phyloP scores from a whole-genome alignment of 2,888 invertebrate species.

The Acanthosepion pharaonis region DNA sequence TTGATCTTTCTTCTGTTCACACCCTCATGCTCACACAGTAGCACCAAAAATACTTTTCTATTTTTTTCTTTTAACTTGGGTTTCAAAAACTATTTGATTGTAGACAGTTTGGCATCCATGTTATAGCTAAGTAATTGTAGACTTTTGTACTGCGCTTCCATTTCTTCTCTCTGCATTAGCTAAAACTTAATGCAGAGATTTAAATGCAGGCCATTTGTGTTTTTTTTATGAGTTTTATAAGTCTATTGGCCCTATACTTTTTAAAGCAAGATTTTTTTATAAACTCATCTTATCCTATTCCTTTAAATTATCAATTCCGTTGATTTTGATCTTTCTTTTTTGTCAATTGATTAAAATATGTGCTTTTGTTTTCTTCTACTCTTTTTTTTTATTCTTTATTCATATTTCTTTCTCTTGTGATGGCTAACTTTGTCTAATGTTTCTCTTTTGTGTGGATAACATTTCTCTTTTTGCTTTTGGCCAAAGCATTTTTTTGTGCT shows the following conservation, averaged over 20 bases:
- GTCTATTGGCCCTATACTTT: neutral
- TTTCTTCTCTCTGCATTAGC: neutral
- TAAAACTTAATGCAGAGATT: neutral
- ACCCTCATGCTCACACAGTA: neutral
- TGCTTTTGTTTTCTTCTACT: neutral
- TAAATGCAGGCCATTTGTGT: neutral
- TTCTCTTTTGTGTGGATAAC: neutral
- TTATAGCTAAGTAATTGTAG: neutral
- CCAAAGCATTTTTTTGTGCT: neutral
- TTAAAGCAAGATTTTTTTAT: neutral
- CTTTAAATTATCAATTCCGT: neutral
- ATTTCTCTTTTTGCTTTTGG: neutral
- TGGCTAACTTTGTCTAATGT: neutral
- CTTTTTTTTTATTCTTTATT: neutral
- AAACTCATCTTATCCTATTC: neutral
- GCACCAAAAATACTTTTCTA: neutral
- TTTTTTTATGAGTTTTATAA: neutral
- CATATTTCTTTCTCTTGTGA: neutral
- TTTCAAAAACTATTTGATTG: conserved; percentile 33
- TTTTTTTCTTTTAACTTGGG: neutral
- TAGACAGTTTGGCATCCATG: conserved; percentile 22
- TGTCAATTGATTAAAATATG: neutral
- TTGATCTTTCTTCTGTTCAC: neutral
- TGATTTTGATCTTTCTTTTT: neutral
- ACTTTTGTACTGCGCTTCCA: neutral